phyloP scores from a whole-genome alignment of 2,888 invertebrate genomes.

The Xylophagus ater region DNA sequence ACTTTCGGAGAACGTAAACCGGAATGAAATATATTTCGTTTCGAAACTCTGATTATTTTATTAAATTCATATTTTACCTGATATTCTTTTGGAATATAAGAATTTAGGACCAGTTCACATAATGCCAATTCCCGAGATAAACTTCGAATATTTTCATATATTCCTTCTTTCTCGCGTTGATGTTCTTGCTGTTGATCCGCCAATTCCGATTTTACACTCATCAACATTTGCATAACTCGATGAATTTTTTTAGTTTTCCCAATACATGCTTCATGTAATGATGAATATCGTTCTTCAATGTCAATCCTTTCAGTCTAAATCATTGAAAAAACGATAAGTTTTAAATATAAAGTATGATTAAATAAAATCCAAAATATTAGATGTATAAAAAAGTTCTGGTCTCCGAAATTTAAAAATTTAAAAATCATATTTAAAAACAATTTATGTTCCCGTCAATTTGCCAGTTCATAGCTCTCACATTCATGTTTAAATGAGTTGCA shows the following conservation, averaged over 20 bases:
- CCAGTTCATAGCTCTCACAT: no score
- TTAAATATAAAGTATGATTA: no score
- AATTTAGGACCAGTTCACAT: conserved; percentile 81
- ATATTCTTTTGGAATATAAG: conserved; percentile 88
- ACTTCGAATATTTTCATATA: conserved; percentile 84
- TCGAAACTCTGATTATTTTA: no score
- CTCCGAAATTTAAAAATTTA: no score
- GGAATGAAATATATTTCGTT: no score
- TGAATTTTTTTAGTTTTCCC: conserved; percentile 89
- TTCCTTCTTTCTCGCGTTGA: conserved; percentile 92
- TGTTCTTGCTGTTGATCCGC: conserved; percentile 87
- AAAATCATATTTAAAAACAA: no score
- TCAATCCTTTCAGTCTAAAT: conserved; percentile 74
- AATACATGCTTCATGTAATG: conserved; percentile 86
- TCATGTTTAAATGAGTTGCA: no score
- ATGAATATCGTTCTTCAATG: conserved; percentile 89
- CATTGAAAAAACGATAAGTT: conserved; percentile 20
- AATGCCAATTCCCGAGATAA: conserved; percentile 82
- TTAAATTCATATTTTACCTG: conserved; percentile 46
- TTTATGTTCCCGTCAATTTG: no score
- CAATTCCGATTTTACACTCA: conserved; percentile 74
- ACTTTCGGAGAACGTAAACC: no score
- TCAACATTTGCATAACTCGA: conserved; percentile 74
- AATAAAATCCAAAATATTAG: no score
- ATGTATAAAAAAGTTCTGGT: no score